phyloP scores from a whole-genome alignment of 2,113 vertebrate genomes.

The Fulica atra region DNA sequence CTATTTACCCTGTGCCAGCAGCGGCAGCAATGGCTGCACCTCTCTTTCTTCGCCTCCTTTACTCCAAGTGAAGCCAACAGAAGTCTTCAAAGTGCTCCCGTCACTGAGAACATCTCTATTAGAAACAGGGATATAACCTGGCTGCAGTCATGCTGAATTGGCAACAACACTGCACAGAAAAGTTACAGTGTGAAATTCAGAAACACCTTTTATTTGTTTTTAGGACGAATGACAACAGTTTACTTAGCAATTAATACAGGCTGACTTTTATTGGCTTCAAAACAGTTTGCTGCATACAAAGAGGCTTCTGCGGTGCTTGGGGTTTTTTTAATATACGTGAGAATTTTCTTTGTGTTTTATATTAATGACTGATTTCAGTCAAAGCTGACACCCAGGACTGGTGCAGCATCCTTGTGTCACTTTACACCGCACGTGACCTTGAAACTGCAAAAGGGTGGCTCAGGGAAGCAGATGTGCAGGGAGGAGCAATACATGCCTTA shows the following conservation, averaged over 20 bases:
- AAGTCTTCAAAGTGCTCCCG: neutral
- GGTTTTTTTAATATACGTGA: neutral
- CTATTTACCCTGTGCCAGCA: neutral
- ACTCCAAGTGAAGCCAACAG: neutral
- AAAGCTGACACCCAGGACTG: neutral
- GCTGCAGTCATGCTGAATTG: neutral
- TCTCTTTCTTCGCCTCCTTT: neutral
- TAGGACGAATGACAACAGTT: neutral
- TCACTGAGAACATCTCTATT: neutral
- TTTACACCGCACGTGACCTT: neutral
- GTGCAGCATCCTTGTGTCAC: neutral
- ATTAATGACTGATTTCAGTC: slow-evolving; percentile 31
- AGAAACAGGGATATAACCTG: neutral
- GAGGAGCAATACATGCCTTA: slow-evolving; percentile 33
- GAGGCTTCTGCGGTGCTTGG: neutral
- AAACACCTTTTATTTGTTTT: neutral
- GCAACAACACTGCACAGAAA: neutral
- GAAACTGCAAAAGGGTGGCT: neutral
- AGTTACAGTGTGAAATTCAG: neutral
- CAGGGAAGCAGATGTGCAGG: slow-evolving; percentile 60
- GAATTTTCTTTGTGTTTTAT: slow-evolving; percentile 24
- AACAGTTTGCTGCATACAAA: neutral
- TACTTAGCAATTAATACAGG: neutral
- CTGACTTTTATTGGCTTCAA: neutral
- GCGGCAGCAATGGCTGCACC: neutral